Evolutionary conservation across 2,113 vertebrate genomes (phyloP), one percentile per base, ranked within the genome.

Genomic region (Scophthalmus maximus): DNA sequence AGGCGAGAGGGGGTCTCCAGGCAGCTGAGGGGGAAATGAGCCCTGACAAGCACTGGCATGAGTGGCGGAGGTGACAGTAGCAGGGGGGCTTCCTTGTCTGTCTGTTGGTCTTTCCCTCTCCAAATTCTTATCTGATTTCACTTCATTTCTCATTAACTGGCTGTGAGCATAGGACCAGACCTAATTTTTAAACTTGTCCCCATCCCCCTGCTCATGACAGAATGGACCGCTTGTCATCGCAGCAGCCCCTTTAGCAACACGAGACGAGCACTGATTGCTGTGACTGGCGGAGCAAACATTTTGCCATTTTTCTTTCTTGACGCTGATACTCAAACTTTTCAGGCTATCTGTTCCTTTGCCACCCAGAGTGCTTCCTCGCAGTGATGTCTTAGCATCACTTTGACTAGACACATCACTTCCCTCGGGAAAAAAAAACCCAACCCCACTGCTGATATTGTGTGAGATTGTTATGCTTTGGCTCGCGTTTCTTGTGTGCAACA

Each of bases 121-220:
- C 55, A 34, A 65, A 79, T 78, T 77, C 85, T 92, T 93, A 93
- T 93, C 93, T 91, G 93, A 93, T 93, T 77, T 73, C 76, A 83
- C 90, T 90, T 93, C 90, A 79, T 87, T 86, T 86, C 82, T 85
- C 83, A 89, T 93, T 90, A 92, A 67, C 51, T 29, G 70, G 75
- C 79, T 71, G 85, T 89, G 88, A 89, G 71, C 25, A 83, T 51
- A 73, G 46, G 30, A n/a, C 42, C 57, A 72, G 67, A 62, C 42
- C 46, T 60, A 34, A 40, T 76, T 70, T 72, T 73, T 68, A 59
- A 74, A 64, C 34, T 34, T 17, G 3, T 11, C 23, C n/a, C 23
- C 75, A 61, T 27, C 63, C 56, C 51, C 68, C 38, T 20, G 18
- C 63, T 62, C 62, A 25, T 26, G 32, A 76, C 58, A 83, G 78